Evolutionary conservation across 1,140 invertebrate genomes (phyloP), one percentile per base, ranked within the genome.

Genomic region (Ylistrum balloti): DNA sequence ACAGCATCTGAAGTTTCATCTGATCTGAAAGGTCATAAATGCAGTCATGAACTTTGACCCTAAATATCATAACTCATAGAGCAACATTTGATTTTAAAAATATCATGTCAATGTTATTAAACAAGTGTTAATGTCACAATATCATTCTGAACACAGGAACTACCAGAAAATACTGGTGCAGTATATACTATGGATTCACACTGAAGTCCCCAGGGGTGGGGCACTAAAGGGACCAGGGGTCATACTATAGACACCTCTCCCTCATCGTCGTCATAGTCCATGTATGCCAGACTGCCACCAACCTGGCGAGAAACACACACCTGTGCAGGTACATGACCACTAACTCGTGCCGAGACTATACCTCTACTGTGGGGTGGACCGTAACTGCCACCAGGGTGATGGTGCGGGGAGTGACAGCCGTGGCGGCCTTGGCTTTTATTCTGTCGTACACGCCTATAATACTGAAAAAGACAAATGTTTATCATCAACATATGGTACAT

Each of bases 381-480:
- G 56, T 28, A n/a, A 74, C 56, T n/a, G 22, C 56, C 56, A 74
- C 56, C 28, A 5, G 56, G 56, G 22, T 74, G 56, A 5, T 22
- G 56, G 22, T 74, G 56, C 1, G 56, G 22, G 28, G 17, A 74
- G 56, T 74, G 56, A 33, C 88, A 22, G 2, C 45, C 38, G n/a
- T 86, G 85, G 11, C 41, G 33, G 28, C 86, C 86, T 33, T 90
- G 86, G 22, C 90, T 87, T 35, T 92, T 90, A 88, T 88, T 90
- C 38, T 90, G 90, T 35, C 91, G 90, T 34, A 92, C 91, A 33
- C 89, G 90, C 88, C 90, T 92, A 74, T 45, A 92, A 88, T 41
- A 74, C 90, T 90, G 90, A 32, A 90, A 88, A 85, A 86, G 41
- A 85, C 35, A 38, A 38, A 38, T 7, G 35, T 38, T 13, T 5